Evolutionary conservation across 2,113 vertebrate genomes (phyloP), one percentile per base, ranked within the genome.

Genomic region (Zingel zingel): DNA sequence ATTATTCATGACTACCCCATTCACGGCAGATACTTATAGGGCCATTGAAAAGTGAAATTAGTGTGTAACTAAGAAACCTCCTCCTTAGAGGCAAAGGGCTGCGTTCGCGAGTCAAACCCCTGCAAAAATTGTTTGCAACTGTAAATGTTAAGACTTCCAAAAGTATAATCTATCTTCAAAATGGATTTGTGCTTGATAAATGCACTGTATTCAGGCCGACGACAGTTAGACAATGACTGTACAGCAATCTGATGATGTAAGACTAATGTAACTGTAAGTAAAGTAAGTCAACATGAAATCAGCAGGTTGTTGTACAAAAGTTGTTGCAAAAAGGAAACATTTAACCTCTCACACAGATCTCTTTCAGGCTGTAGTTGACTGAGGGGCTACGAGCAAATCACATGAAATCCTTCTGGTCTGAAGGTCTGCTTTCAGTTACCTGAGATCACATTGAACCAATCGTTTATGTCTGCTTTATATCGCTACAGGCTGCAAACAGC

Each of bases 401-500:
- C 64, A 39, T 36, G 27, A 53, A 62, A 7, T 23, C 18, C 2
- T 48, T 74, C 27, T 27, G 27, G 10, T 33, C 0, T 57, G 57
- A 71, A 19, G 6, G 8, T 43, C 63, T 43, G 9, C 53, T 36
- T 45, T 50, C 19, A 47, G 4, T 59, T 54, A 43, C 9, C 18
- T 23, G 23, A 1, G 23, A 74, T 48, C n/a, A 25, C 18, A 30
- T 45, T 65, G 82, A 72, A 84, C 75, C n/a, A 50, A 53, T 77
- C 0, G 6, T 27, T n/a, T 50, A 14, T 79, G 45, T 56, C 1
- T 36, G 12, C 56, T 30, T 83, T 73, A 25, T 74, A 23, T 79
- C n/a, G 14, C 87, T 65, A 61, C 88, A 99, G 98, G 98, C 98
- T 89, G 98, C 98, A 77, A 99, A 99, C 96, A 99, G 97, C 93